Percentiles rank a stretch among this genome's conserved stretches.
phyloP scores from a whole-genome alignment of 2,113 vertebrate genomes.

The Triplophysa dalaica region DNA sequence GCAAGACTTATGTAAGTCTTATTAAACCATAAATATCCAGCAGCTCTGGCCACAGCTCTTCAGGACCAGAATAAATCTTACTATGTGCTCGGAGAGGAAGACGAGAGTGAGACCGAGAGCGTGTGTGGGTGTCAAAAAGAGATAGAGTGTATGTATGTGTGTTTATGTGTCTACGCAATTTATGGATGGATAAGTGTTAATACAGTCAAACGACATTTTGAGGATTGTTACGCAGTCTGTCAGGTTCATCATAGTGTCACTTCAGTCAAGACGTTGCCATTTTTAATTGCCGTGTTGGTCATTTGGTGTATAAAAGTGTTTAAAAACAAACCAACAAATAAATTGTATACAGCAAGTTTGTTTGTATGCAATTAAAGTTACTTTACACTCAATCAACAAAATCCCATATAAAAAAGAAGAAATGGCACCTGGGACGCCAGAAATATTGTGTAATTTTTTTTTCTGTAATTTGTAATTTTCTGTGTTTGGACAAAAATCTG shows the following conservation, averaged over 20 bases:
- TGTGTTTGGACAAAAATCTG: no score
- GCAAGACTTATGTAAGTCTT: conserved; percentile 86
- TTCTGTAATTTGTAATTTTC: no score
- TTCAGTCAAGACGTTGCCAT: conserved; percentile 13
- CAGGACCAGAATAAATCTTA: conserved; percentile 75
- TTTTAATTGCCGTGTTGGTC: neutral
- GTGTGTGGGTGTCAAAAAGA: conserved; percentile 39
- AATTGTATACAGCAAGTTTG: no score
- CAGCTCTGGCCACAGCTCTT: conserved; percentile 69
- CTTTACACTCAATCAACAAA: no score
- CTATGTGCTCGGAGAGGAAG: conserved; percentile 50
- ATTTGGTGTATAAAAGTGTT: neutral
- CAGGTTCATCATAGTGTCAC: conserved; percentile 27
- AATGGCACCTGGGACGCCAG: no score
- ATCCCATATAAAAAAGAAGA: no score
- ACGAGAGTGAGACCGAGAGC: conserved; percentile 34
- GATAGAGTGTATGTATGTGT: conserved; percentile 26
- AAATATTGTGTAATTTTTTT: no score
- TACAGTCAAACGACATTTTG: conserved; percentile 31
- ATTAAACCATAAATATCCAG: conserved; percentile 84
- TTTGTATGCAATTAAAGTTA: no score
- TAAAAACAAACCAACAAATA: no score
- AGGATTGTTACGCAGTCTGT: conserved; percentile 11
- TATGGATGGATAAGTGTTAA: conserved; percentile 24
- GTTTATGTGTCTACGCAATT: conserved; percentile 33